A percentile compares a stretch with the other conserved stretches of the same genome.
phyloP scores from a whole-genome alignment of 2,113 vertebrate species.

The Sorex araneus region DNA sequence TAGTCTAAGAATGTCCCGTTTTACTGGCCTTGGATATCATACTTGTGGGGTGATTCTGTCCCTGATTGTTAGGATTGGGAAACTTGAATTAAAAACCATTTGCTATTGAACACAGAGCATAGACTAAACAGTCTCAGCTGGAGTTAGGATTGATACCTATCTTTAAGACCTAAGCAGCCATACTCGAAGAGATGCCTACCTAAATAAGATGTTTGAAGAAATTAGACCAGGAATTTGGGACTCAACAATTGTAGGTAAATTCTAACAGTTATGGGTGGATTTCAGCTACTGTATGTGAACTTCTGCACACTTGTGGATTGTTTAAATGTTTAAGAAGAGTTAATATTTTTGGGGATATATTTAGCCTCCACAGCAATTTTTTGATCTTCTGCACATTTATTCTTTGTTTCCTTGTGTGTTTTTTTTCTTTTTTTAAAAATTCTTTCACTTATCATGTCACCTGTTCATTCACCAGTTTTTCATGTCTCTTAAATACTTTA shows the following conservation, averaged over 20 bases:
- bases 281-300: not conserved
- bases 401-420: slow-evolving; percentile 44
- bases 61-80: not conserved
- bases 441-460: not conserved
- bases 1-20: not conserved
- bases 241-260: not conserved
- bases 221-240: not conserved
- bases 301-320: not conserved
- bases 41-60: not conserved
- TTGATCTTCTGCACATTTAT: slow-evolving; percentile 16
- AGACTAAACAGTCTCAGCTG: not conserved
- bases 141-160: not conserved
- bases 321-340: slow-evolving; percentile 15
- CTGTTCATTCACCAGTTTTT: not conserved
- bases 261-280: not conserved
- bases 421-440: not conserved
- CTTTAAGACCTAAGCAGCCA: not conserved
- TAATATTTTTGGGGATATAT: slow-evolving; percentile 23
- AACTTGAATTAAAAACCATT: not conserved
- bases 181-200: not conserved
- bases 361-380: not conserved
- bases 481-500: not conserved
- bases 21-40: not conserved
- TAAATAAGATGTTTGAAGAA: not conserved
- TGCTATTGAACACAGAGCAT: not conserved